Base-by-base conservation (phyloP, 2,797 vertebrate genomes). In the Gobio occitaniae region DNA sequence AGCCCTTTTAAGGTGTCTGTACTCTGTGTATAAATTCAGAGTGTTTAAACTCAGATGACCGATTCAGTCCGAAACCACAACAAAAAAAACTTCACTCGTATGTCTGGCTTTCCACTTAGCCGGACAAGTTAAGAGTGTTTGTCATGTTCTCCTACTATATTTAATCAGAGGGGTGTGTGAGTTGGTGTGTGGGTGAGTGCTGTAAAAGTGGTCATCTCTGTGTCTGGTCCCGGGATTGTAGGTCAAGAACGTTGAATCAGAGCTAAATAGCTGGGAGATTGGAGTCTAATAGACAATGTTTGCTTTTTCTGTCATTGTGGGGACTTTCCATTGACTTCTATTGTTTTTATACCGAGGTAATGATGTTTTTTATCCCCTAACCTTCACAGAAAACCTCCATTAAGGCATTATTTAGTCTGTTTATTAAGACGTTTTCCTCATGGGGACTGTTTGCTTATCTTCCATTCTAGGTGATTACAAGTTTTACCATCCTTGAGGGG, bases 71-170 rank as follows among this genome's bases (percentile, higher is more conserved):
- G 2, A 72, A 84, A 65, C 76, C 76, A 29, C 83, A 65, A 13
- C 52, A 13, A 13, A 47, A 61, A 44, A 69, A 38, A 68, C 74
- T 69, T 78, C 50, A 36, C n/a, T 38, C 13, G 9, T 56, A 10
- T 16, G 25, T 78, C 74, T 84, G 82, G 65, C 16, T 84, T 70
- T 84, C 52, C 38, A 61, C 63, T 70, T 36, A 84, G 32, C 56
- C 63, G 44, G 63, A 66, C 12, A 19, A 69, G 69, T 72, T 19
- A 36, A 71, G 25, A 47, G 54, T 54, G 48, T 78, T 61, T 75
- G 50, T 78, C 74, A 78, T 78, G 74, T 70, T 84, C 63, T 84
- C 72, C 81, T 25, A 13, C 59, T 63, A 4, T n/a, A 66, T 52
- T 66, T 76, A 32, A 83, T 76, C 59, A 52, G 71, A 63, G 44